Base-by-base conservation (phyloP, 2,888 invertebrate genomes). In the Chorisops tibialis region DNA sequence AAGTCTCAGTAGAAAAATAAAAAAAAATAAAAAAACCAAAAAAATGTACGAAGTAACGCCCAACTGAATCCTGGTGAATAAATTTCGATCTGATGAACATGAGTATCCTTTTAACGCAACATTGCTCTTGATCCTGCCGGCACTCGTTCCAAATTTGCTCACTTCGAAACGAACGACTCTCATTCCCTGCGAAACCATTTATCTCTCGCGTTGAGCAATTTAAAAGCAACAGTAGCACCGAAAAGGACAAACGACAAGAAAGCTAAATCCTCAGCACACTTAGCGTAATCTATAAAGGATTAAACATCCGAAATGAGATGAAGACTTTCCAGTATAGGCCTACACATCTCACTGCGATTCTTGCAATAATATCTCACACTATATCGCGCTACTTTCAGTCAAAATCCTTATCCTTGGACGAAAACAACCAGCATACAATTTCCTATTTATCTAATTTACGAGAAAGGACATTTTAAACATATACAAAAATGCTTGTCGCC, bases 31-130 rank as follows among this genome's bases (percentile, higher is more conserved):
- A 45, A 45, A 12, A 6, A 43, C 30, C 24, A 18, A 58, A 45
- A 16, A 14, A 37, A 14, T 37, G 24, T 6, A 18, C n/a, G n/a
- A 38, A 38, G 18, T 45, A 24, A 12, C 12, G 11, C 30, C 35
- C 16, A 48, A 37, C 21, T 11, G 43, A 64, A 59, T 58, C 58
- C 45, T 56, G 41, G 58, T 64, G 61, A 61, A 64, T 64, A 64
- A 64, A 64, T 64, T 64, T 64, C 62, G 62, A 62, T 60, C 62
- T 62, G 60, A 52, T 59, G 62, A 65, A 65, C 65, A 65, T 56
- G 63, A 65, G 65, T 65, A 65, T 65, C 65, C 63, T 65, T 65
- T 65, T 63, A 65, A 65, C 65, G 65, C 62, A 65, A 65, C 65
- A 65, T 65, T 65, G 63, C 65, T 59, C 47, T 56, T 65, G 65